Conservation (phyloP, 2,113 vertebrate genomes). For the Brienomyrus brachyistius region DNA sequence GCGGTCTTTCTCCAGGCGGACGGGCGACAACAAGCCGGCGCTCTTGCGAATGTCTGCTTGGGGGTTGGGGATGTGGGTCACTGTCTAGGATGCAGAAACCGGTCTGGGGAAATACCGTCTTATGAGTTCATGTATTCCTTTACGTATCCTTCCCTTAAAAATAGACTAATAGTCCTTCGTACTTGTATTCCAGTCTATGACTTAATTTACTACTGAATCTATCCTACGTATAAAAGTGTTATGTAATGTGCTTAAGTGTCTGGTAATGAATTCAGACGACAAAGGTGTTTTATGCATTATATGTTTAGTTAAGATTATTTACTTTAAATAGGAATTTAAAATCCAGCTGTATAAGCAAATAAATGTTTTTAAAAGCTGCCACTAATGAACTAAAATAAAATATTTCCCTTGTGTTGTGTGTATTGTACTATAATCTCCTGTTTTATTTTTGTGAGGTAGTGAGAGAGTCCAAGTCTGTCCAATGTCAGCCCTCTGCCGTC, state of each 20-base stretch:
- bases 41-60: neutral
- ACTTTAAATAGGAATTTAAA: neutral
- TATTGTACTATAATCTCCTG: neutral
- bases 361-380: neutral
- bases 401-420: neutral
- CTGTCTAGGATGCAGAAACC: neutral
- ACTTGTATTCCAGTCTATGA: neutral
- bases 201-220: neutral
- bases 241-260: neutral
- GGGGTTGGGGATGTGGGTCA: neutral
- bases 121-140: neutral
- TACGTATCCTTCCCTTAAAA: neutral
- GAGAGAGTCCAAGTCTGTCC: slow-evolving; percentile 28
- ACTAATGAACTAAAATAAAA: neutral
- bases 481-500: slow-evolving; percentile 30
- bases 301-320: neutral
- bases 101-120: neutral
- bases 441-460: slow-evolving; percentile 23
- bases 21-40: neutral
- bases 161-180: neutral
- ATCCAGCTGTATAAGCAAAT: neutral
- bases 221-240: neutral
- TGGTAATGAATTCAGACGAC: neutral
- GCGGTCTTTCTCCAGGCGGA: neutral
- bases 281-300: neutral